phyloP scores from a whole-genome alignment of 2,113 vertebrate species.

The Progne subis region DNA sequence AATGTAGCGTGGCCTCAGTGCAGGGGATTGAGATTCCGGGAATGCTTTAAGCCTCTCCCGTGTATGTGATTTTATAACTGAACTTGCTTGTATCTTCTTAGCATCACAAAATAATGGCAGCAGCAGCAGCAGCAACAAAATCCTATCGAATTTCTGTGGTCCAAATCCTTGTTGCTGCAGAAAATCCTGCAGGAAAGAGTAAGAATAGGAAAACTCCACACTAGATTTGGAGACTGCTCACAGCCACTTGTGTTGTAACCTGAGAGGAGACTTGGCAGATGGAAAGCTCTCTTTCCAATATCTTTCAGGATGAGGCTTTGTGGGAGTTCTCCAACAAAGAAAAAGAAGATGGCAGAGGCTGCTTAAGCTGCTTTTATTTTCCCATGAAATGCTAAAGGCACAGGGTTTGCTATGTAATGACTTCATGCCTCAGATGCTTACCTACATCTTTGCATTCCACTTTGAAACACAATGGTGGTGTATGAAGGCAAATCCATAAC shows the following conservation, averaged over 20 bases:
- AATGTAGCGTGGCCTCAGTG: not conserved
- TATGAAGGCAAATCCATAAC: not conserved
- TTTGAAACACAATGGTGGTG: not conserved
- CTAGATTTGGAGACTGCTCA: not conserved
- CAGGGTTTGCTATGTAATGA: not conserved
- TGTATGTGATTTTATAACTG: not conserved
- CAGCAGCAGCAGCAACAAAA: not conserved
- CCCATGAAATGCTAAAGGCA: not conserved
- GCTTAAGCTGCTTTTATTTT: not conserved
- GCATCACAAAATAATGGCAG: not conserved
- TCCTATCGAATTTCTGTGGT: not conserved
- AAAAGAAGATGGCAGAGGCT: not conserved
- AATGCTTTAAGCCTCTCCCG: not conserved
- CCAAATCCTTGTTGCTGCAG: not conserved
- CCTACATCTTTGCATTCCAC: not conserved
- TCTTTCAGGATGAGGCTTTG: not conserved
- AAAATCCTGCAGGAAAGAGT: not conserved
- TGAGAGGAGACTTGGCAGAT: not conserved
- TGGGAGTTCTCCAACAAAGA: not conserved
- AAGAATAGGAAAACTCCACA: not conserved
- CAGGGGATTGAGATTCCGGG: not conserved
- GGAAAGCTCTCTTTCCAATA: not conserved
- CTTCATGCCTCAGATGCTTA: not conserved
- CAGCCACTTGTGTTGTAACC: rapidly evolving
- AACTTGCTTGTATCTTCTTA: not conserved